Evolutionary conservation across 2,888 invertebrate genomes (phyloP).

Genomic region (Masnerella sp.): DNA sequence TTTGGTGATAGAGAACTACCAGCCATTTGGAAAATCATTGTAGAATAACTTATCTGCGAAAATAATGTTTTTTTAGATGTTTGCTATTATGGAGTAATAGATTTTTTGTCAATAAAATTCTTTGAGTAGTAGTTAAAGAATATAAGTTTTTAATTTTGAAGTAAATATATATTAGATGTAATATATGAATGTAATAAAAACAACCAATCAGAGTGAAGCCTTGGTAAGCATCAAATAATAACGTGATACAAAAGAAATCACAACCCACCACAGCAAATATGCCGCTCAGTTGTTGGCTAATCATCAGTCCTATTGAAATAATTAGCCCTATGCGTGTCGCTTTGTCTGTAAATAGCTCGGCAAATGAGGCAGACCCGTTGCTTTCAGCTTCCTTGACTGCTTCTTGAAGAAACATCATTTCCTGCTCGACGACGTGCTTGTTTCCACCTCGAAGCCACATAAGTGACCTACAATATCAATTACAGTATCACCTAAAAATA

Average conservation of each 20-base stretch:
- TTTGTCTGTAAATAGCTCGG: constrained; percentile 73
- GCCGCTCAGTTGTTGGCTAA: constrained; percentile 78
- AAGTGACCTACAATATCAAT: constrained; percentile 65
- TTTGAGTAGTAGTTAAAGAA: too few relatives aligned
- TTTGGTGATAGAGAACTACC: constrained; percentile 79
- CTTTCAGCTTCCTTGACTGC: constrained; percentile 63
- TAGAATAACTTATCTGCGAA: constrained; percentile 77
- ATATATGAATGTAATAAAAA: not conserved
- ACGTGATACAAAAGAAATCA: constrained; percentile 9
- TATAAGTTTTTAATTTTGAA: too few relatives aligned
- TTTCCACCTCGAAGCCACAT: constrained; percentile 70
- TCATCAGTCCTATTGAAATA: constrained; percentile 73
- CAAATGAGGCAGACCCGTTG: constrained; percentile 38
- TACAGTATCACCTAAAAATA: too few relatives aligned
- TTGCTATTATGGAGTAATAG: too few relatives aligned
- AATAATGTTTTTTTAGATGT: not conserved
- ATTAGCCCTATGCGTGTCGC: constrained; percentile 74
- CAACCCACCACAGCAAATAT: constrained; percentile 76
- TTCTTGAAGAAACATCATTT: constrained; percentile 66
- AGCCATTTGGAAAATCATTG: constrained; percentile 79
- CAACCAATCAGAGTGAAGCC: constrained; percentile 1
- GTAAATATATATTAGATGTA: too few relatives aligned
- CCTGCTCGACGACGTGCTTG: constrained; percentile 66
- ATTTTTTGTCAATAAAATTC: too few relatives aligned
- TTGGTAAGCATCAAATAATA: constrained; percentile 4